phyloP scores from a whole-genome alignment of 2,888 invertebrate species.

The Meteorus colon region DNA sequence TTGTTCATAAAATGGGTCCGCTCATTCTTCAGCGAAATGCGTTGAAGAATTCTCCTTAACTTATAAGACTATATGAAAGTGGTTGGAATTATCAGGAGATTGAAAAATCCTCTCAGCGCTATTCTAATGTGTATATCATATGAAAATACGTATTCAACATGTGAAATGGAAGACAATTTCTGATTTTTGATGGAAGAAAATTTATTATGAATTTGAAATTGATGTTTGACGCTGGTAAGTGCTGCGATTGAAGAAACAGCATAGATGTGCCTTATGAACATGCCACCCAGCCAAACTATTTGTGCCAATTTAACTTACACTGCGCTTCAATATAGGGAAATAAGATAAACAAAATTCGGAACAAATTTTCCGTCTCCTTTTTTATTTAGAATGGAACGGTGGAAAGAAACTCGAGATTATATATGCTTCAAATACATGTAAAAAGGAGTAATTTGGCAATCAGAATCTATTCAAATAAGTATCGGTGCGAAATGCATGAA shows the following conservation, averaged over 20 bases:
- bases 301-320: constrained; percentile 68
- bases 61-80: no score
- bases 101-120: no score
- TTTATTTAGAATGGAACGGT: constrained; percentile 6
- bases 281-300: constrained; percentile 65
- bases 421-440: constrained; percentile 4
- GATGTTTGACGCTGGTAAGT: constrained; percentile 64
- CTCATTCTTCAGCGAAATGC: no score
- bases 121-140: no score
- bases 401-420: neutral
- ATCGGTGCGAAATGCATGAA: neutral
- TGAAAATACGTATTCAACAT: constrained; percentile 21
- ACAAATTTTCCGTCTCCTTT: neutral
- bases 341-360: constrained; percentile 42
- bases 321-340: constrained; percentile 46
- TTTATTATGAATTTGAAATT: constrained; percentile 38
- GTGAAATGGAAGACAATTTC: constrained; percentile 19
- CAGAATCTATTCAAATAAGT: neutral
- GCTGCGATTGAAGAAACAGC: constrained; percentile 65
- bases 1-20: no score
- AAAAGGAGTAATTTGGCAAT: constrained; percentile 19
- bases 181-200: constrained; percentile 16
- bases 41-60: no score
- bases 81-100: no score
- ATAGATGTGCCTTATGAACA: constrained; percentile 68